These are phyloP conservation scores for Microctenopoma steveboyesi DNA, from an alignment of 2,797 vertebrate genomes.

Conservation along the genomic window DNA sequence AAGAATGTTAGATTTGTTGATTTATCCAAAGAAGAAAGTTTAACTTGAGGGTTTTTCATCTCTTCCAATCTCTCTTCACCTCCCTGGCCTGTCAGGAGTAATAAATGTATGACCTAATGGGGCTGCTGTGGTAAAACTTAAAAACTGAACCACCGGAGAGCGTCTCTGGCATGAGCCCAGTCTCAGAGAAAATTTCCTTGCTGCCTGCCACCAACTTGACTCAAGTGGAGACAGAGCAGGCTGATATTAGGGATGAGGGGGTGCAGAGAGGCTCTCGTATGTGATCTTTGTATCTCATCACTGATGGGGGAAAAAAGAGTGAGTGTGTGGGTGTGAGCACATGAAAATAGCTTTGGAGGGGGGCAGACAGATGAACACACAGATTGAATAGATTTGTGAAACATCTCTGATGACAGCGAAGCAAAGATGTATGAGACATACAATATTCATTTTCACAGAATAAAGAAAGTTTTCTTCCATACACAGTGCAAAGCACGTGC, in stretches of 20 bases:
- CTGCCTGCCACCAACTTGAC: constrained; percentile 53
- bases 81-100: constrained; percentile 44
- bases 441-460: constrained; percentile 5
- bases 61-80: constrained; percentile 25
- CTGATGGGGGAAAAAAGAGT: constrained; percentile 50
- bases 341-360: constrained; percentile 60
- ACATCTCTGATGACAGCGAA: constrained; percentile 33
- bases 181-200: constrained; percentile 50
- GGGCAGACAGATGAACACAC: constrained; percentile 42
- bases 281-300: constrained; percentile 63
- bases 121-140: constrained; percentile 50
- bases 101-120: constrained; percentile 60
- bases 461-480: background rate
- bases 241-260: constrained; percentile 67
- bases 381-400: constrained; percentile 54
- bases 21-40: constrained; percentile 18
- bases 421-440: constrained; percentile 4
- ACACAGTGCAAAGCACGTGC: background rate
- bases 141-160: constrained; percentile 49
- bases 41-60: constrained; percentile 23
- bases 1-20: constrained; percentile 7
- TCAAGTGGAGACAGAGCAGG: constrained; percentile 55
- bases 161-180: constrained; percentile 54
- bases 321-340: constrained; percentile 62
- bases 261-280: constrained; percentile 62